A percentile compares a stretch with the other conserved stretches of the same genome.
These are phyloP conservation scores for Hyles euphorbiae DNA, from an alignment of 1,140 invertebrate species.

Conservation along the genomic window DNA sequence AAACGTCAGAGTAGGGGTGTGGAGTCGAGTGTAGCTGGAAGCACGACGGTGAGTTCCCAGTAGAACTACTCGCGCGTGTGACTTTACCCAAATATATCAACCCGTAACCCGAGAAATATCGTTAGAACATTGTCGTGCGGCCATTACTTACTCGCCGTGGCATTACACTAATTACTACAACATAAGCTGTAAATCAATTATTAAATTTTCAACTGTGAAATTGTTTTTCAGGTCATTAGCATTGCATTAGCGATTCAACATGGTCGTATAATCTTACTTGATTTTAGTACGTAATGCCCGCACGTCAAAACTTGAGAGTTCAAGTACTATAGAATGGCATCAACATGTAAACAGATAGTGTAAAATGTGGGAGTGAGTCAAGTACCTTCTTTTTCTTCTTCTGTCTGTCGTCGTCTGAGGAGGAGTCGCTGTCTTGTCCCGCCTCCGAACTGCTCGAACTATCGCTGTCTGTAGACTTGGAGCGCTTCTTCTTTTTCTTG, in stretches of 20 bases:
- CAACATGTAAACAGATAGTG: conserved; percentile 16
- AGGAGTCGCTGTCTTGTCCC: conserved; percentile 63
- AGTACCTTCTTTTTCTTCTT: conserved; percentile 77
- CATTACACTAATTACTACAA: no score
- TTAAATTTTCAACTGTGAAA: no score
- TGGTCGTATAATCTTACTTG: no score
- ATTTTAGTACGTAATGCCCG: no score
- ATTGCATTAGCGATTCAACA: no score
- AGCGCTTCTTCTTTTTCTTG: conserved; percentile 77
- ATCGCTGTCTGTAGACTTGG: conserved; percentile 71
- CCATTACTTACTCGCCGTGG: no score
- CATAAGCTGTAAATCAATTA: background rate
- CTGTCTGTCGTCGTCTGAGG: conserved; percentile 71
- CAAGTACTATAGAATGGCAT: conserved; percentile 18
- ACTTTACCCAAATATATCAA: conserved; percentile 1
- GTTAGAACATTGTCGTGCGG: conserved; percentile 21
- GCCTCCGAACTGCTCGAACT: conserved; percentile 60
- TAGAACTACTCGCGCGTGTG: conserved; percentile 13
- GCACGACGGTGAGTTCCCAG: conserved; percentile 18
- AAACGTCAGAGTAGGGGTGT: conserved; percentile 12
- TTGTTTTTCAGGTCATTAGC: no score
- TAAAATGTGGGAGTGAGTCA: background rate
- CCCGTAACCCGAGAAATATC: conserved; percentile 29
- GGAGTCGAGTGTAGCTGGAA: conserved; percentile 16
- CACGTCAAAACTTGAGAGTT: background rate